Conservation (phyloP, 2,113 vertebrate species). For the Carassius gibelio region DNA sequence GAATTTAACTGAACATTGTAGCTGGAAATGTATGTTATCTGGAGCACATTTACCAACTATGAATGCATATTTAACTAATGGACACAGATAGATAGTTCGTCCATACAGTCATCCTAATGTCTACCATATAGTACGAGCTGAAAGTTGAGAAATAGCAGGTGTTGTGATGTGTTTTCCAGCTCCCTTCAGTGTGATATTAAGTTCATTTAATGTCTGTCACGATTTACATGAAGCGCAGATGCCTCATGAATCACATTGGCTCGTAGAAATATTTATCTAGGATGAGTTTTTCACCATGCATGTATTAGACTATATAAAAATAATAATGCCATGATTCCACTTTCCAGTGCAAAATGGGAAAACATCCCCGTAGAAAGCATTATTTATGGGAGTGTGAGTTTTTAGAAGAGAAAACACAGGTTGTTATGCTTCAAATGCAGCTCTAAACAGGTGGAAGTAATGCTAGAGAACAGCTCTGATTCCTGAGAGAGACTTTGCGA, state of each 20-base stretch:
- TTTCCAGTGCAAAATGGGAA: not conserved
- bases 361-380: not conserved
- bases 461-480: not conserved
- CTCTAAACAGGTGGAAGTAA: conserved; percentile 1
- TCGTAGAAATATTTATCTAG: not conserved
- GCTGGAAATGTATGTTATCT: not conserved
- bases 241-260: not conserved
- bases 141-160: not conserved
- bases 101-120: not conserved
- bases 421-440: not conserved
- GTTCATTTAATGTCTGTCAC: not conserved
- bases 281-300: not conserved
- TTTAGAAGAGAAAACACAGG: not conserved
- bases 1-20: not conserved
- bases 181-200: not conserved
- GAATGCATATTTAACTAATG: not conserved
- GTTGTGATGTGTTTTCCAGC: not conserved
- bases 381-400: not conserved
- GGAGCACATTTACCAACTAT: not conserved
- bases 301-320: not conserved
- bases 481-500: not conserved
- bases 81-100: not conserved
- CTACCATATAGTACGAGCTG: not conserved
- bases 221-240: not conserved
- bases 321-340: not conserved